Evolutionary conservation across 2,888 invertebrate genomes (phyloP), one percentile per base, ranked within the genome.

Genomic region (Ormyrus rosae): DNA sequence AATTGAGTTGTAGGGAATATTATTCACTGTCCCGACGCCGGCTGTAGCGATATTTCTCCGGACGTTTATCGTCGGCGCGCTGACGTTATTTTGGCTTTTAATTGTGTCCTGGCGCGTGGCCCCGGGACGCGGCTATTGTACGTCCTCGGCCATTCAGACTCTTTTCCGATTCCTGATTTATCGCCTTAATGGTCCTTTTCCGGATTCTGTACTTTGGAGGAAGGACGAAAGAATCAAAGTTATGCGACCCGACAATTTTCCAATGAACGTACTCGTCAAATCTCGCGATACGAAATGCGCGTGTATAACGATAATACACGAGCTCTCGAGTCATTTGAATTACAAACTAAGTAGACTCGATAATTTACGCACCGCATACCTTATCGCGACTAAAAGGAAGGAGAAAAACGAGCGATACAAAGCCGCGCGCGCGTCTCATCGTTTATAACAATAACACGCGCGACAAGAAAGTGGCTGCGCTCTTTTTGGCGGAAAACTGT

Each of bases 71-170:
- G 65, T 11, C 50, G 63, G 10, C 8, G 11, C 67, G 55, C 48
- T 13, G 9, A 46, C 75, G 55, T 71, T 80, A 76, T 80, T 80
- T 80, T 76, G 80, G 70, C 80, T 76, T 75, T 80, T 80, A 80
- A 80, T 80, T 80, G 80, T 74, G 51, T 48, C 64, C 50, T 5
- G 80, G 6, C 61, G 60, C 55, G 45, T 13, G 69, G 51, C 45
- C 11, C 46, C 9, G 34, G 48, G 50, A 34, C 45, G 46, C 56
- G 73, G 46, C 46, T 55, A 77, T 77, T 77, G 70, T 70, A n/a
- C 6, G 13, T n/a, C 34, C 10, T 5, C 50, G 53, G 58, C 70
- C 72, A 60, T 53, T n/a, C n/a, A 45, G 53, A n/a, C n/a, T 19
- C 50, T 4, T 69, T 74, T 65, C 64, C 64, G 58, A 74, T 69